Evolutionary conservation across 2,113 vertebrate species (phyloP), one percentile per base, ranked within the genome.

Genomic region (Alouatta palliata): DNA sequence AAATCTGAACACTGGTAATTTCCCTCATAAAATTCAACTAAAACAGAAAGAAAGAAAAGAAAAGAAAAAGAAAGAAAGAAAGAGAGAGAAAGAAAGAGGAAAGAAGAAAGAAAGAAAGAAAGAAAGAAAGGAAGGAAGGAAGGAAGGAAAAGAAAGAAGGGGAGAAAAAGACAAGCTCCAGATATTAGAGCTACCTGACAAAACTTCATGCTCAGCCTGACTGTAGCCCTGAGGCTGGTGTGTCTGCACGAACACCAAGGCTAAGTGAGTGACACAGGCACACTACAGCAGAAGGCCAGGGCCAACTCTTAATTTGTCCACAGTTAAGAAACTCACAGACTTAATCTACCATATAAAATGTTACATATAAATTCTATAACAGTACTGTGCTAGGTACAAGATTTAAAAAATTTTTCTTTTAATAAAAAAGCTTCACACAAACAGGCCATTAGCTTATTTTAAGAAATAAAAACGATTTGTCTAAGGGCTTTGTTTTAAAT

Each of bases 1-100:
- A 99, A 97, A 98, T 99, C 98, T 98, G 99, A 98, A 99, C 98
- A 99, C 99, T 99, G 98, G 99, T 99, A 98, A 98, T 98, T 98
- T 98, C 98, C 98, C 98, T 98, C 98, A 97, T 99, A 99, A 99
- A 99, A 98, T 98, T 99, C 98, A 98, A 99, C 98, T 98, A 99
- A 45, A 45, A 45, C 45, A 45, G 7, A 45, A 45, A 52, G 49
- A 16, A 16, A 52, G 16, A 1, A 17, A 16, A 14, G 98, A 98
- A 98, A 98, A 98, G 82, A 98, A 98, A 98, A 16, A 19, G 16
- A 54, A 52, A 14, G 16, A 54, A 52, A 54, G 52, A 52, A 52
- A 52, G 49, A 52, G 49, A 17, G 5, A 52, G 49, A 52, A 16
- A 16, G 14, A 14, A 5, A 17, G 49, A 52, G 4, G 14, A 52